A percentile compares a stretch with the other conserved stretches of the same genome.
phyloP scores from a whole-genome alignment of 2,797 vertebrate species.

The Pangasius djambal region DNA sequence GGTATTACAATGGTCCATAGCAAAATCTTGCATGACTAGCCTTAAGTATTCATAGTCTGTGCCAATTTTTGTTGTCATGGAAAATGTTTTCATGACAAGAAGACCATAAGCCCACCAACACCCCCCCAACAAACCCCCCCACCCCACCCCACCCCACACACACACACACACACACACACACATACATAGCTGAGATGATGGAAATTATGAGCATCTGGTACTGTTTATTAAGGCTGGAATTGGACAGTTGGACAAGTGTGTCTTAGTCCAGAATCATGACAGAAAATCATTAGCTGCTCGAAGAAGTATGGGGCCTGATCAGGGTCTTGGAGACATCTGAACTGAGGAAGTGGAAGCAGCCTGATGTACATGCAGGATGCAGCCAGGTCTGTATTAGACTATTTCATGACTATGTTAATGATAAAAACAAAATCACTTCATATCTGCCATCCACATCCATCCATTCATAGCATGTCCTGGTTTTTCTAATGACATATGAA shows the following conservation, averaged over 20 bases:
- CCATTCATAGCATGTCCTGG: no score
- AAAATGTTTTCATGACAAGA: neutral
- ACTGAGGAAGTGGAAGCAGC: neutral
- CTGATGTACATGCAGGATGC: neutral
- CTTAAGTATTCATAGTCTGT: no score
- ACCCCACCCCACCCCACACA: no score
- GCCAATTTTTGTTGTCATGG: neutral
- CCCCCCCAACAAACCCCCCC: neutral
- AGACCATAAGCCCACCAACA: neutral
- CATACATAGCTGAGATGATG: neutral
- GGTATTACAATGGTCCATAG: neutral
- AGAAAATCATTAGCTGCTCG: constrained; percentile 25
- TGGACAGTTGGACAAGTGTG: neutral
- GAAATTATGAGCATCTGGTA: constrained; percentile 20
- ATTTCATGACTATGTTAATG: neutral
- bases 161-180: no score
- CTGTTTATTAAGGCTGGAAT: constrained; percentile 4
- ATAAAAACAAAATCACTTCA: neutral
- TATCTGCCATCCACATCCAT: neutral
- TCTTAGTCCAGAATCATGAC: neutral
- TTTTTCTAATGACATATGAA: neutral
- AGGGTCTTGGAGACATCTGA: neutral
- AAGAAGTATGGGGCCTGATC: constrained; percentile 16
- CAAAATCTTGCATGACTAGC: neutral
- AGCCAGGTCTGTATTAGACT: neutral